Evolutionary conservation across 1,140 invertebrate species (phyloP).

Genomic region (Papilio dardanus): DNA sequence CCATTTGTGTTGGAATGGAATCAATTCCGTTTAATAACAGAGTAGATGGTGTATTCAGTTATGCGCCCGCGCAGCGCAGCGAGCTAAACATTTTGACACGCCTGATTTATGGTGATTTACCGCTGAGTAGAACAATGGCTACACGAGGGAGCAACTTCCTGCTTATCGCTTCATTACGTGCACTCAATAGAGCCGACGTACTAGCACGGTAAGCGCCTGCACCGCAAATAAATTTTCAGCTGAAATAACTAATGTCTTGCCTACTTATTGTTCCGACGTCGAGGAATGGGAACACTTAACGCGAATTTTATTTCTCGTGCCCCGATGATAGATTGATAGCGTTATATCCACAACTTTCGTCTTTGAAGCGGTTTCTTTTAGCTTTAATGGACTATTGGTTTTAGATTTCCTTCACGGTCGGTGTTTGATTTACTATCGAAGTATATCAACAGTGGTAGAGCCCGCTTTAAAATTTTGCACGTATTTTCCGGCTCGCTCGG

Average conservation of each 20-base stretch:
- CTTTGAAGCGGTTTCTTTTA: constrained; percentile 27
- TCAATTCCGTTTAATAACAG: constrained; percentile 49
- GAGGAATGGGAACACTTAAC: constrained; percentile 41
- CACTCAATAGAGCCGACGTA: constrained; percentile 17
- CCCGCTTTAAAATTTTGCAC: too few relatives aligned
- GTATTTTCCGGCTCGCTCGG: too few relatives aligned
- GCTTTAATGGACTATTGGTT: constrained; percentile 24
- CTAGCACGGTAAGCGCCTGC: constrained; percentile 11
- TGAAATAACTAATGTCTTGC: constrained; percentile 56
- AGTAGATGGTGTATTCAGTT: constrained; percentile 44
- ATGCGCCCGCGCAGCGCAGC: constrained; percentile 44
- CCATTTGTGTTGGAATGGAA: constrained; percentile 41
- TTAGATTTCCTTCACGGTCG: constrained; percentile 16
- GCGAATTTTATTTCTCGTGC: constrained; percentile 41
- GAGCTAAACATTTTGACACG: constrained; percentile 60
- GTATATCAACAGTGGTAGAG: too few relatives aligned
- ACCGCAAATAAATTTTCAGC: constrained; percentile 39
- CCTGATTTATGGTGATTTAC: constrained; percentile 61
- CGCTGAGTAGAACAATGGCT: constrained; percentile 44
- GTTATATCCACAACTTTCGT: constrained; percentile 19
- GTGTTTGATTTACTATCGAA: too few relatives aligned
- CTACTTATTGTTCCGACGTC: constrained; percentile 49
- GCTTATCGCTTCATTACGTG: constrained; percentile 27
- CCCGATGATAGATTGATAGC: constrained; percentile 37
- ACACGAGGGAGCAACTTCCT: constrained; percentile 35